Percentiles rank a stretch among this genome's conserved stretches.
Evolutionary conservation across 2,888 invertebrate genomes (phyloP).

Genomic region (Craniophora ligustri): DNA sequence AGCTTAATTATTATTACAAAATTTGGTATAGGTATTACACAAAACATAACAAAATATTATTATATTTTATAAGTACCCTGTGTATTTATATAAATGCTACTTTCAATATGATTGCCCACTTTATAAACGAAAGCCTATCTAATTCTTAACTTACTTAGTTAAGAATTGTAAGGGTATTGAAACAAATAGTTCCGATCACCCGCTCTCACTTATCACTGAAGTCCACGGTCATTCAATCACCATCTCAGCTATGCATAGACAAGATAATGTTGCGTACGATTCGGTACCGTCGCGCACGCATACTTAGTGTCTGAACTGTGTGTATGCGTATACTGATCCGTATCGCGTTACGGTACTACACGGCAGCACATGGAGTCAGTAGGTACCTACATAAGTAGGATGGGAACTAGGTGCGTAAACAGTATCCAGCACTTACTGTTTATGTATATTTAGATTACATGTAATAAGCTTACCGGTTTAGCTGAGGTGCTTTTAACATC

Average conservation of each 20-base stretch:
- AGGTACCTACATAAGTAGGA: too few species aligned
- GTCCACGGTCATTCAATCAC: conserved; percentile 30
- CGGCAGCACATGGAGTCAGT: conserved; percentile 15
- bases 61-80: too few species aligned
- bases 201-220: conserved; percentile 12
- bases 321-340: conserved; percentile 18
- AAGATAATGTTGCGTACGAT: conserved; percentile 36
- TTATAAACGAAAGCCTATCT: too few species aligned
- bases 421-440: conserved; percentile 3
- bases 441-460: background rate
- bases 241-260: conserved; percentile 31
- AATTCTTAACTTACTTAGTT: too few species aligned
- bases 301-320: background rate
- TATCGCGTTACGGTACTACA: conserved; percentile 48
- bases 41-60: too few species aligned
- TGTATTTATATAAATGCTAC: too few species aligned
- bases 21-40: too few species aligned
- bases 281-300: conserved; percentile 34
- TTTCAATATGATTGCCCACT: too few species aligned
- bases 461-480: background rate
- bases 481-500: too few species aligned
- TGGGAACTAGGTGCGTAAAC: conserved; percentile 41
- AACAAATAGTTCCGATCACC: background rate
- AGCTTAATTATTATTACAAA: too few species aligned
- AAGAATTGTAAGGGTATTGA: too few species aligned